Evolutionary conservation across 2,888 invertebrate species (phyloP).

Genomic region (Nebria salina): DNA sequence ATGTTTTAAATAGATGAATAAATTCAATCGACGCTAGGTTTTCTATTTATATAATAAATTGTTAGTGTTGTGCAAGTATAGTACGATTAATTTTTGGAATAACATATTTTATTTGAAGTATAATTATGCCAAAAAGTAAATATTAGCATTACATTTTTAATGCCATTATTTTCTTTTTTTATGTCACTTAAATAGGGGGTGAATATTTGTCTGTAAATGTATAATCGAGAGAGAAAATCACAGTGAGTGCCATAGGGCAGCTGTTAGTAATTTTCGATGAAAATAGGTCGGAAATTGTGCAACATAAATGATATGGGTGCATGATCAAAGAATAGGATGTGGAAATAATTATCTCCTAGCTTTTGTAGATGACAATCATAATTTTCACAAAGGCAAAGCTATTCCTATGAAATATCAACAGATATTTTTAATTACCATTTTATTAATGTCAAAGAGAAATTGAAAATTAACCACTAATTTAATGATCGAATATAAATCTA

Average conservation of each 20-base stretch:
- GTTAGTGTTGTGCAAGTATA: too few relatives aligned
- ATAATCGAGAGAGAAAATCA: neutral
- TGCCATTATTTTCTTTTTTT: too few relatives aligned
- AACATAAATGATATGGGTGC: constrained; percentile 42
- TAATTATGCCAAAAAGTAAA: too few relatives aligned
- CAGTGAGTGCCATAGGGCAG: neutral
- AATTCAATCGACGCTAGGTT: too few relatives aligned
- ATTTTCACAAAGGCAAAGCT: constrained; percentile 23
- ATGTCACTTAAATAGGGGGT: neutral
- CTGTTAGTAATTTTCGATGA: constrained; percentile 41
- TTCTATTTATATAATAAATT: too few relatives aligned
- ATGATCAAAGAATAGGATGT: constrained; percentile 44
- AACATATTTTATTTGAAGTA: too few relatives aligned
- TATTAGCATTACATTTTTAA: too few relatives aligned
- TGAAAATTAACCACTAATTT: neutral
- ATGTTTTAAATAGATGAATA: too few relatives aligned
- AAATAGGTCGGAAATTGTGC: constrained; percentile 43
- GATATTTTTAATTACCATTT: neutral
- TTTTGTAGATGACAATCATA: constrained; percentile 30
- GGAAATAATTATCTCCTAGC: constrained; percentile 38
- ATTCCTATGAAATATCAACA: neutral
- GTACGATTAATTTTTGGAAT: too few relatives aligned
- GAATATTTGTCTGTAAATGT: neutral
- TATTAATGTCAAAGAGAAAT: neutral
- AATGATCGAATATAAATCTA: too few relatives aligned